Percentiles rank a stretch among this genome's conserved stretches.
phyloP scores from a whole-genome alignment of 2,888 invertebrate species.

The Lutraria lutraria region DNA sequence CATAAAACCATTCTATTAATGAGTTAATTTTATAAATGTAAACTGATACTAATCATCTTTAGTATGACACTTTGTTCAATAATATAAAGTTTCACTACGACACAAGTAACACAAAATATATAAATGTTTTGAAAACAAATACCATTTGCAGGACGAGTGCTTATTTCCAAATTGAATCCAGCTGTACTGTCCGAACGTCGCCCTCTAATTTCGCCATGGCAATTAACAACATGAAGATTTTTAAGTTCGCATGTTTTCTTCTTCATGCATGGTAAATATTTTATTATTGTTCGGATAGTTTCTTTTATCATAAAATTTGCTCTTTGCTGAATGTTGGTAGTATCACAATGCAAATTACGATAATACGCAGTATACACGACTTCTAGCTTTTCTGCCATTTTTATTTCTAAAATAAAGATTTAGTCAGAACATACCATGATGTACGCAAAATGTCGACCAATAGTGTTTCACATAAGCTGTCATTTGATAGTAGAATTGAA shows the following conservation, averaged over 20 bases:
- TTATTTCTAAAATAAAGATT: slow-evolving; percentile 32
- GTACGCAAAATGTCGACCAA: no score
- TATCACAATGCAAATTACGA: slow-evolving; percentile 31
- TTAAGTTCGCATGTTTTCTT: not conserved
- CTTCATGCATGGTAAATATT: not conserved
- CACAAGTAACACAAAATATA: not conserved
- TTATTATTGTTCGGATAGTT: not conserved
- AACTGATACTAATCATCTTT: not conserved
- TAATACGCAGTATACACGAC: slow-evolving; percentile 32
- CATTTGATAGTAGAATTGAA: no score
- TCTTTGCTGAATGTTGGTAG: not conserved
- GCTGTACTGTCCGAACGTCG: not conserved
- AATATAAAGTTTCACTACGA: not conserved
- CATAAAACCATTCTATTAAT: not conserved
- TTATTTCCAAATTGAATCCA: slow-evolving; percentile 21
- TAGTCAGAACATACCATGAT: no score
- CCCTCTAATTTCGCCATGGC: not conserved
- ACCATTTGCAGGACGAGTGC: not conserved
- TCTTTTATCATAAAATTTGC: not conserved
- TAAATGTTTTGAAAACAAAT: not conserved
- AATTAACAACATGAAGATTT: not conserved
- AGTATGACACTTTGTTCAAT: not conserved
- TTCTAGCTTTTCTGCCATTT: slow-evolving; percentile 25
- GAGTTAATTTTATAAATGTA: not conserved
- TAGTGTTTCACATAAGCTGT: no score